Base-by-base conservation (phyloP, 2,797 vertebrate genomes). In the Gobio occitaniae region DNA sequence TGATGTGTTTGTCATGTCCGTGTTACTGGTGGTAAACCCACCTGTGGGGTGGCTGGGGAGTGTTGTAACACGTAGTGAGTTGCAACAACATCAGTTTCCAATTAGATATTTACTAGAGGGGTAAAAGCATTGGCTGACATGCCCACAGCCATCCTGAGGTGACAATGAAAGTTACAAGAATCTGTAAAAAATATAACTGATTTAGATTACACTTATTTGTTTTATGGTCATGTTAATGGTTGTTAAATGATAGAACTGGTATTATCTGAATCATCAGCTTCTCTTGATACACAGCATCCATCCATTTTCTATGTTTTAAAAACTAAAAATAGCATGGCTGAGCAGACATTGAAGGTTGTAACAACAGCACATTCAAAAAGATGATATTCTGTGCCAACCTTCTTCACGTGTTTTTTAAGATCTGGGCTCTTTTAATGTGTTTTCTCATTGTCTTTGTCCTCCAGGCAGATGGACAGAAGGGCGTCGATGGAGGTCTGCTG, bases 401-500 rank as follows among this genome's bases (percentile, higher is more conserved):
- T 32, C 44, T 36, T 82, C 4, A 38, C 36, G 68, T 13, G 8
- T 52, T 52, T 59, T 59, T 78, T 21, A 44, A 61, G 75, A 78
- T 32, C 65, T 48, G 21, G 47, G 48, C 61, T 47, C 38, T 70
- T 84, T 78, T 70, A 84, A 84, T 71, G 65, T 16, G 16, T 69
- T 69, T 47, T 76, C 25, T 56, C 78, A 69, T 76, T 86, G n/a
- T 76, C 6, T 70, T n/a, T 85, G 13, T 82, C 7, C 74, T 85
- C 74, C 21, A 56, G 89, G 87, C 93, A 91, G 92, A 93, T 16
- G 89, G 80, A 56, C 92, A 84, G 86, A 94, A 93, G 88, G 88
- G 90, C 1, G 88, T 91, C 0, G 94, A 94, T 0, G 93, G 93
- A 86, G 93, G 91, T 88, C 92, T 94, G 44, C 80, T 94, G 52